phyloP scores from a whole-genome alignment of 2,113 vertebrate genomes.

The Origma solitaria region DNA sequence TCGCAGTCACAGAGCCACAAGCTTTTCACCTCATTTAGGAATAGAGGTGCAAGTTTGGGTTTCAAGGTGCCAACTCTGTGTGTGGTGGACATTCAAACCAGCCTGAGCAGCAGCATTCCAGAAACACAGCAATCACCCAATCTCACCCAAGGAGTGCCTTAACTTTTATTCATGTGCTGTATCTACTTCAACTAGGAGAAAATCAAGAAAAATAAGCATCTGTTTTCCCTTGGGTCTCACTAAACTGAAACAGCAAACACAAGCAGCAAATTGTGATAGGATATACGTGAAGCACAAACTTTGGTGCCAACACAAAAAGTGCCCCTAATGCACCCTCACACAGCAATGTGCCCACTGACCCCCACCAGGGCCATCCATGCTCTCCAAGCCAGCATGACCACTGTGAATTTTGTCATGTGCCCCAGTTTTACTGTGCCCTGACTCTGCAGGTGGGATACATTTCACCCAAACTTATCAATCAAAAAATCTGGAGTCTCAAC shows the following conservation, averaged over 20 bases:
- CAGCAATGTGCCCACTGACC: fast-evolving
- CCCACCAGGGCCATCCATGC: neutral
- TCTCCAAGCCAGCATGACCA: neutral
- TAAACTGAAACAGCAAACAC: neutral
- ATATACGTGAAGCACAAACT: neutral
- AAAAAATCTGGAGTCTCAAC: neutral
- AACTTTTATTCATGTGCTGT: neutral
- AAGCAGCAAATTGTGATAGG: neutral
- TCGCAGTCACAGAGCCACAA: neutral
- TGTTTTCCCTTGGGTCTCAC: neutral
- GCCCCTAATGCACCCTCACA: neutral
- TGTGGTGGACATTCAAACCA: neutral
- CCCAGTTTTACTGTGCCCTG: neutral
- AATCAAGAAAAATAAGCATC: neutral
- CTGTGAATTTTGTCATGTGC: neutral
- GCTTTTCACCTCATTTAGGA: neutral
- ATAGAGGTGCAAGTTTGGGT: neutral
- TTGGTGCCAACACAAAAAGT: neutral
- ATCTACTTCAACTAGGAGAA: neutral
- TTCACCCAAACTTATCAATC: neutral
- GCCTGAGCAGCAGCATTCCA: neutral
- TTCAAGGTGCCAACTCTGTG: neutral
- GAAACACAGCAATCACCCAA: neutral
- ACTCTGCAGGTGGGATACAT: neutral
- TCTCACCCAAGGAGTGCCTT: neutral